Conservation (phyloP, 2,113 vertebrate species). For the Origma solitaria region DNA sequence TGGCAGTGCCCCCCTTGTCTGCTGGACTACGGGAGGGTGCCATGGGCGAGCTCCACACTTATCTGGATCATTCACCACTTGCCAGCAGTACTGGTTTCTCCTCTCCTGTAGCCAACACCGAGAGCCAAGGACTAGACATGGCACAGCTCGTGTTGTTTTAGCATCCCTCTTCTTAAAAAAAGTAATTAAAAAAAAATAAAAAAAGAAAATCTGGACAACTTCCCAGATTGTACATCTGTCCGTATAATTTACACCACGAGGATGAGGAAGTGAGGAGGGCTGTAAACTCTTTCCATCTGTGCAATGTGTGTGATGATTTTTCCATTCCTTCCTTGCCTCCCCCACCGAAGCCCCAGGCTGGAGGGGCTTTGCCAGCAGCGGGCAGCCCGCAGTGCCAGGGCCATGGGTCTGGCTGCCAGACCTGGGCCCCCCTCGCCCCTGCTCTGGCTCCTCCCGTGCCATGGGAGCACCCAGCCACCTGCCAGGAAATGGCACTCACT, state of each 20-base stretch:
- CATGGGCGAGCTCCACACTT: rapidly evolving
- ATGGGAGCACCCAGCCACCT: not conserved
- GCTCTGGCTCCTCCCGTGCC: not conserved
- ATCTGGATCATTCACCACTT: not conserved
- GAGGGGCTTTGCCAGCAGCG: not conserved
- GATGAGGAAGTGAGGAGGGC: conserved; percentile 62
- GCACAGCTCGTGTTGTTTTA: conserved; percentile 42
- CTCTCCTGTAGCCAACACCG: not conserved
- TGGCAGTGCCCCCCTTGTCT: rapidly evolving
- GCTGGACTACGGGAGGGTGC: not conserved
- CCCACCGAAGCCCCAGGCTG: not conserved
- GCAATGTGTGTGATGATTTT: conserved; percentile 60
- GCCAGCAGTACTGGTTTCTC: not conserved
- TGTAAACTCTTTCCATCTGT: conserved; percentile 68
- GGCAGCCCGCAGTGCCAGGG: not conserved
- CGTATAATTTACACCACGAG: conserved; percentile 60
- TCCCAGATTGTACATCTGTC: conserved; percentile 66
- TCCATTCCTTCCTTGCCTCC: conserved; percentile 22
- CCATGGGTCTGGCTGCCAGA: not conserved
- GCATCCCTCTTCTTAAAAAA: conserved; percentile 33
- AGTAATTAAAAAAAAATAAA: not conserved
- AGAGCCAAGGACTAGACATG: conserved; percentile 10
- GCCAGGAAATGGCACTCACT: not conserved
- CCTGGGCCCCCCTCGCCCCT: not conserved
- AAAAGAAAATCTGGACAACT: conserved; percentile 32